Conservation (phyloP, 2,888 invertebrate species). For the Drosophila prolongata region DNA sequence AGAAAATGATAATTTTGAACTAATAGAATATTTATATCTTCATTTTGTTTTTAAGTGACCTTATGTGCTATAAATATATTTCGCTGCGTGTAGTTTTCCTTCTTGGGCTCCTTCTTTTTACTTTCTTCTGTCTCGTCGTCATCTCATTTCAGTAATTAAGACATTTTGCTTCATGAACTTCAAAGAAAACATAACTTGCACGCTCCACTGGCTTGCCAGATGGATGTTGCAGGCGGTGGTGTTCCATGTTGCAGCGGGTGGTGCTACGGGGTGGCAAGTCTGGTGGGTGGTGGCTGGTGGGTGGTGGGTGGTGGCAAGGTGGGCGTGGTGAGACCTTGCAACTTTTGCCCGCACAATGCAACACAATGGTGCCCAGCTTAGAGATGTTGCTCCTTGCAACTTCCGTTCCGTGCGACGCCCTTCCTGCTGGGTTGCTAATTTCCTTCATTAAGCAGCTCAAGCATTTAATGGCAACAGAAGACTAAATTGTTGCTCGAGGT, state of each 20-base stretch:
- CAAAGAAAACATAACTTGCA: slow-evolving; percentile 60
- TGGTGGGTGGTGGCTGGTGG: not conserved
- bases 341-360: slow-evolving; percentile 28
- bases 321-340: slow-evolving; percentile 8
- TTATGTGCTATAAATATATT: too few relatives aligned
- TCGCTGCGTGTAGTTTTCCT: too few relatives aligned
- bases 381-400: slow-evolving; percentile 27
- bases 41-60: too few relatives aligned
- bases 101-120: not conserved
- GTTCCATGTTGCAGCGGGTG: slow-evolving; percentile 1
- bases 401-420: slow-evolving; percentile 8
- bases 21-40: not conserved
- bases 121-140: slow-evolving; percentile 18
- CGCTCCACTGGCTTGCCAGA: slow-evolving; percentile 45
- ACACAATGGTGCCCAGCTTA: slow-evolving; percentile 22
- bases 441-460: slow-evolving; percentile 67
- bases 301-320: not conserved
- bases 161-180: slow-evolving; percentile 70
- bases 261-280: not conserved
- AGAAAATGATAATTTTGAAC: too few relatives aligned
- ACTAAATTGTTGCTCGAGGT: slow-evolving; percentile 59
- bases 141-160: slow-evolving; percentile 65
- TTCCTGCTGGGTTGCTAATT: slow-evolving; percentile 59
- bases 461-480: slow-evolving; percentile 61
- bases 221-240: slow-evolving; percentile 21